phyloP scores from a whole-genome alignment of 2,888 invertebrate species.

The Seira musarum region DNA sequence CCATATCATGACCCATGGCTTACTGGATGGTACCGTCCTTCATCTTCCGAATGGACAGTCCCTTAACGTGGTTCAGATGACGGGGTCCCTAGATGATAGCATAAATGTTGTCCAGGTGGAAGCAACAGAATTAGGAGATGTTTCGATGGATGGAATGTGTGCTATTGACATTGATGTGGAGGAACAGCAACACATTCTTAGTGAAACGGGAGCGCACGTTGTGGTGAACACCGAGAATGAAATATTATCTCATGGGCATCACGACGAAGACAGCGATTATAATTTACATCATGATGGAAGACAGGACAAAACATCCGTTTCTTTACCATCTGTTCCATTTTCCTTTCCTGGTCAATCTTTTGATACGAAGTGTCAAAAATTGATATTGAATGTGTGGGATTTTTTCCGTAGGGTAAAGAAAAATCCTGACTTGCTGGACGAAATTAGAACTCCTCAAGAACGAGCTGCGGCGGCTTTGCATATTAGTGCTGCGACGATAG shows the following conservation, averaged over 20 bases:
- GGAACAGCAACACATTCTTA: constrained; percentile 50
- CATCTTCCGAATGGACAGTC: constrained; percentile 43
- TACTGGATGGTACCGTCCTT: constrained; percentile 42
- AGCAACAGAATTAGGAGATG: constrained; percentile 21
- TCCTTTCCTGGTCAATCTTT: constrained; percentile 68
- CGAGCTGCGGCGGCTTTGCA: constrained; percentile 66
- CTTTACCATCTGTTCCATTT: constrained; percentile 63
- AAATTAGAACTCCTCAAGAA: constrained; percentile 66
- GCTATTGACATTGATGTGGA: constrained; percentile 47
- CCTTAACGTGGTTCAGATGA: constrained; percentile 45
- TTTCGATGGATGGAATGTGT: constrained; percentile 32
- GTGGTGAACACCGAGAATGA: constrained; percentile 48
- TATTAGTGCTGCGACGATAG: constrained; percentile 65
- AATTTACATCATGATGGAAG: not conserved
- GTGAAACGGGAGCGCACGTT: constrained; percentile 55
- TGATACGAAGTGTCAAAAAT: constrained; percentile 67
- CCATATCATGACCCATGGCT: constrained; percentile 27
- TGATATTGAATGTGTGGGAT: constrained; percentile 69
- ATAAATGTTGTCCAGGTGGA: constrained; percentile 55
- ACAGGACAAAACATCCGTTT: not conserved
- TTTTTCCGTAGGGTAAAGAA: constrained; percentile 67
- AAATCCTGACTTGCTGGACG: constrained; percentile 63
- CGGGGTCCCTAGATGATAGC: constrained; percentile 32
- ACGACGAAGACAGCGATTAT: not conserved
- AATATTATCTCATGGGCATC: not conserved